Evolutionary conservation across 2,888 invertebrate species (phyloP).

Genomic region (Galerucella nymphaeae): DNA sequence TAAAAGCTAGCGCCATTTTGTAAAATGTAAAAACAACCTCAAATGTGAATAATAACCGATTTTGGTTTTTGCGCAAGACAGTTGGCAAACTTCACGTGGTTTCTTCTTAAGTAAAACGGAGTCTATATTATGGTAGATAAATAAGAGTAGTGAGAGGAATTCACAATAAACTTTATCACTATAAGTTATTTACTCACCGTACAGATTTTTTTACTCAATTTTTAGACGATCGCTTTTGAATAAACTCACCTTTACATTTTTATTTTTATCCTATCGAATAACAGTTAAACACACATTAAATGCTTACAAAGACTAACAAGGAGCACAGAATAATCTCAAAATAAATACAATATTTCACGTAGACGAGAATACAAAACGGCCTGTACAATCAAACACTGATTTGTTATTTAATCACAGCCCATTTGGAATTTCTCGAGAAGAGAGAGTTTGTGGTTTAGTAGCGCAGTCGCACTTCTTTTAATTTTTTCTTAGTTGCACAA

Average conservation of each 20-base stretch:
- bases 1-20: no score
- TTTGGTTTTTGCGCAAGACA: no score
- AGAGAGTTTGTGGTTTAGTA: constrained; percentile 58
- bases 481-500: constrained; percentile 26
- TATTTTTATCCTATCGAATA: constrained; percentile 53
- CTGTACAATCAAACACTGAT: constrained; percentile 78
- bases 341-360: constrained; percentile 61
- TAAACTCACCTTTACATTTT: constrained; percentile 35
- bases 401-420: constrained; percentile 80
- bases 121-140: no score
- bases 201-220: background rate
- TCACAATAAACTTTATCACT: no score
- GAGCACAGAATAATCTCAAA: constrained; percentile 63
- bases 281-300: constrained; percentile 55
- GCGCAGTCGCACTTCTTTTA: constrained; percentile 52
- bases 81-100: no score
- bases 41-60: no score
- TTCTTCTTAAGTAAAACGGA: no score
- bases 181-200: background rate
- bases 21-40: no score
- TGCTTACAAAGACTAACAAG: constrained; percentile 51
- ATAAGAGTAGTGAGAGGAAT: no score
- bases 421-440: constrained; percentile 76
- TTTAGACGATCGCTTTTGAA: background rate
- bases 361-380: constrained; percentile 73